phyloP scores from a whole-genome alignment of 2,113 vertebrate species.

The Podocnemis expansa region DNA sequence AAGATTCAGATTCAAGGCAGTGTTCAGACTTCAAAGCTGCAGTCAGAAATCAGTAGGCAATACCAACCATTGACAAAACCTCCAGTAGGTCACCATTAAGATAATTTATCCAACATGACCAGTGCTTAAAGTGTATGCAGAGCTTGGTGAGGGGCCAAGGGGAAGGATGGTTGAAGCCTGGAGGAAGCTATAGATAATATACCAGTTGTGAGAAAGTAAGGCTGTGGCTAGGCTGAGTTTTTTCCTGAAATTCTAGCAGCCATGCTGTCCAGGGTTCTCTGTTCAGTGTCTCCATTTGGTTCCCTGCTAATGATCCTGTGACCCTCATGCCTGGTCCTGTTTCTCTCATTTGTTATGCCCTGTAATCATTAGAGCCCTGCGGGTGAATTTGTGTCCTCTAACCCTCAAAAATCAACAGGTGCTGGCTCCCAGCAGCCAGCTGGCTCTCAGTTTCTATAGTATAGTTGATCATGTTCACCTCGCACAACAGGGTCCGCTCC shows the following conservation, averaged over 20 bases:
- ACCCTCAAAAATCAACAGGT: no score
- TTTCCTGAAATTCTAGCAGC: neutral
- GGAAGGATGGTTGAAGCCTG: neutral
- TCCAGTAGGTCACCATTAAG: neutral
- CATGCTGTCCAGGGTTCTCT: neutral
- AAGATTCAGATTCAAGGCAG: neutral
- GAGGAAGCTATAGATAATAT: neutral
- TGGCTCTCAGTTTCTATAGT: no score
- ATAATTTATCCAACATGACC: neutral
- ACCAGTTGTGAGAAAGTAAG: neutral
- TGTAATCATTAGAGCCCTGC: no score
- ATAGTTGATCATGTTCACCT: no score
- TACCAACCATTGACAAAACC: neutral
- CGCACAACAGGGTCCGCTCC: no score
- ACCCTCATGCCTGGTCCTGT: no score
- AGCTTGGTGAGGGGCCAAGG: neutral
- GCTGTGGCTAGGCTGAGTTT: neutral
- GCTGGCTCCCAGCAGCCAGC: no score
- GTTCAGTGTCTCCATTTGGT: no score
- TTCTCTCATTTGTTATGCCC: no score
- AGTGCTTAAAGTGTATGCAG: neutral
- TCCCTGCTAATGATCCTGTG: no score
- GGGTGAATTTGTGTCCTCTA: no score
- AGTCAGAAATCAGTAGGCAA: neutral
- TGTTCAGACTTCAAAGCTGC: neutral